A percentile compares a stretch with the other conserved stretches of the same genome.
Conservation (phyloP, 2,113 vertebrate genomes). For the Cavia aperea region DNA sequence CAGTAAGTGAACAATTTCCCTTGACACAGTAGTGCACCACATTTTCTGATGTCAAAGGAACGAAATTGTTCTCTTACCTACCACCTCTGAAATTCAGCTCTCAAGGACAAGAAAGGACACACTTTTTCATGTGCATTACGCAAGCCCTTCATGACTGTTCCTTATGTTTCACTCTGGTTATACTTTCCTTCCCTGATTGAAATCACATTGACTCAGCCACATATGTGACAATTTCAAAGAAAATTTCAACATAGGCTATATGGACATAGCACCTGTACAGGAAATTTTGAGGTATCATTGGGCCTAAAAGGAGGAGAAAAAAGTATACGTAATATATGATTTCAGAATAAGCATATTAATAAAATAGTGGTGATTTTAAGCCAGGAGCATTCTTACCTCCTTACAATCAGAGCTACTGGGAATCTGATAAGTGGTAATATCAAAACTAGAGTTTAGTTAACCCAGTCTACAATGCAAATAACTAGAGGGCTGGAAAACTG, state of each 20-base stretch:
- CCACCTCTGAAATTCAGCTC: not conserved
- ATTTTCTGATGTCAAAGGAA: not conserved
- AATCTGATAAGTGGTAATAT: not conserved
- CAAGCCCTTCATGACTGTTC: not conserved
- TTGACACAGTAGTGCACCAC: accelerated
- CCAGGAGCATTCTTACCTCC: not conserved
- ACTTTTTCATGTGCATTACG: accelerated
- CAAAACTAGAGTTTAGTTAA: not conserved
- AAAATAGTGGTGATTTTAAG: not conserved
- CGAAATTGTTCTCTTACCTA: not conserved
- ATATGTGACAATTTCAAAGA: not conserved
- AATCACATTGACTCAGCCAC: not conserved
- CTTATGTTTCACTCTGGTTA: not conserved
- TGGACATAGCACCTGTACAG: not conserved
- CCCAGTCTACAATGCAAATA: not conserved
- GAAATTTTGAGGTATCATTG: not conserved
- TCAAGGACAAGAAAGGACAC: not conserved
- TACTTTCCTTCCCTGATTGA: not conserved
- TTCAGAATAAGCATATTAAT: not conserved
- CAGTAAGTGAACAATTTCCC: not conserved
- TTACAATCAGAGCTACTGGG: not conserved
- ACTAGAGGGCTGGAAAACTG: not conserved
- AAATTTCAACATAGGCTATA: not conserved
- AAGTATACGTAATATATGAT: not conserved
- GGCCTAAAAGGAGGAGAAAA: not conserved